Percentiles rank a stretch among this genome's conserved stretches.
Conservation (phyloP, 2,797 vertebrate species). For the Protosalanx chinensis region DNA sequence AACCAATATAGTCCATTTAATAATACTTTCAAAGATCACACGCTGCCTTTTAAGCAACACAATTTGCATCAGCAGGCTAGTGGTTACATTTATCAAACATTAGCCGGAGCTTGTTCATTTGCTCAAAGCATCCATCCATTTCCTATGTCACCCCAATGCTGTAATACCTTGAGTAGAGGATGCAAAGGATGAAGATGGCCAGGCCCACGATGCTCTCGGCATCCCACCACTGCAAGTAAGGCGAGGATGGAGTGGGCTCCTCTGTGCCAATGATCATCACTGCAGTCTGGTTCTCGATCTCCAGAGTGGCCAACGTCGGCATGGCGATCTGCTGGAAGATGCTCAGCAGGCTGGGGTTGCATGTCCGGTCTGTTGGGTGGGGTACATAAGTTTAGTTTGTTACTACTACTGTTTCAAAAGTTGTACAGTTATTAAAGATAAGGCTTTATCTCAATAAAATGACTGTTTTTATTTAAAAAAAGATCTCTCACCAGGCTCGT, state of each 20-base stretch:
- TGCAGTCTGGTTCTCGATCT: constrained; percentile 71
- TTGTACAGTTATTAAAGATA: no score
- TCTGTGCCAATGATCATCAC: constrained; percentile 57
- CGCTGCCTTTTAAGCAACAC: no score
- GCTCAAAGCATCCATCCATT: no score
- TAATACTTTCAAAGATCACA: no score
- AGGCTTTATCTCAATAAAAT: no score
- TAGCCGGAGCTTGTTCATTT: no score
- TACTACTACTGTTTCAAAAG: not conserved
- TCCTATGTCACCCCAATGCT: no score
- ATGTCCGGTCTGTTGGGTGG: constrained; percentile 74
- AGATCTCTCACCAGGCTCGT: constrained; percentile 84
- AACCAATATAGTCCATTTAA: no score
- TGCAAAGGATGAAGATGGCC: constrained; percentile 69
- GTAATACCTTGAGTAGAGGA: constrained; percentile 76
- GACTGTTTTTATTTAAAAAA: not conserved
- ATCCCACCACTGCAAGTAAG: constrained; percentile 45
- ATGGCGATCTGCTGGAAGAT: constrained; percentile 77
- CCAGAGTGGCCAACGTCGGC: constrained; percentile 65
- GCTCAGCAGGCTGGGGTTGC: constrained; percentile 85
- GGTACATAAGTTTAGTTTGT: not conserved
- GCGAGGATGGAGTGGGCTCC: constrained; percentile 55
- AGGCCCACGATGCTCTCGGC: constrained; percentile 67
- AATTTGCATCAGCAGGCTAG: no score
- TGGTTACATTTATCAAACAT: no score